Percentiles rank a stretch among this genome's conserved stretches.
Evolutionary conservation across 1,140 invertebrate genomes (phyloP).

Genomic region (Chironomus striatipennis): DNA sequence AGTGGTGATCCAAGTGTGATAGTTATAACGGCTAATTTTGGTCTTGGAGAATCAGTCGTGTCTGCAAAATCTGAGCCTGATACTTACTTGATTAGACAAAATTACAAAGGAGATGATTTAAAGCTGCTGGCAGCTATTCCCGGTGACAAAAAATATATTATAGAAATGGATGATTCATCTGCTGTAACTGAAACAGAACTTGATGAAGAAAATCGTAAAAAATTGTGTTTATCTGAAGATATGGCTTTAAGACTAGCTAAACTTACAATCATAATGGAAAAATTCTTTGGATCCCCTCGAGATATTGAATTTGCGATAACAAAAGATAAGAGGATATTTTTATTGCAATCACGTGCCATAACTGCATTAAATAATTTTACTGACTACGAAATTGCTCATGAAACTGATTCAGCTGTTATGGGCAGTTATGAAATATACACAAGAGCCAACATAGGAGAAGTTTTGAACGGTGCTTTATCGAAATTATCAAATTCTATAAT

Average conservation of each 20-base stretch:
- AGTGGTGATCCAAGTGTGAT: conserved; percentile 56
- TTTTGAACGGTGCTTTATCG: conserved; percentile 37
- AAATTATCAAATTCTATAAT: conserved; percentile 36
- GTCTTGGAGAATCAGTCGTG: conserved; percentile 73
- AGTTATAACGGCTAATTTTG: conserved; percentile 69
- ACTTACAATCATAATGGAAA: conserved; percentile 52
- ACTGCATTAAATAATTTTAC: conserved; percentile 59
- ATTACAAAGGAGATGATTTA: conserved; percentile 41
- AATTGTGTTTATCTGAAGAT: conserved; percentile 45
- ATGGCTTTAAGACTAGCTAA: conserved; percentile 45
- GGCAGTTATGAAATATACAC: conserved; percentile 44
- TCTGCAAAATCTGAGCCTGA: conserved; percentile 67
- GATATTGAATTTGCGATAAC: conserved; percentile 68
- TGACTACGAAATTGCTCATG: conserved; percentile 63
- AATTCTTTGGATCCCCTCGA: conserved; percentile 52
- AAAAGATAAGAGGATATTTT: conserved; percentile 49
- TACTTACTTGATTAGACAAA: conserved; percentile 51
- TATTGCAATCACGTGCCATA: conserved; percentile 64
- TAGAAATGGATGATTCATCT: conserved; percentile 40
- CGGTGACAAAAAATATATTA: conserved; percentile 50
- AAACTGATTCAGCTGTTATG: conserved; percentile 55
- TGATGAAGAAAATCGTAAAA: conserved; percentile 35
- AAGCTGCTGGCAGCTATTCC: conserved; percentile 42
- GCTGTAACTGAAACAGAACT: conserved; percentile 38
- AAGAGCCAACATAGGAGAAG: conserved; percentile 56